A percentile compares a stretch with the other conserved stretches of the same genome.
Evolutionary conservation across 2,888 invertebrate species (phyloP).

Genomic region (Acholoe squamosa): DNA sequence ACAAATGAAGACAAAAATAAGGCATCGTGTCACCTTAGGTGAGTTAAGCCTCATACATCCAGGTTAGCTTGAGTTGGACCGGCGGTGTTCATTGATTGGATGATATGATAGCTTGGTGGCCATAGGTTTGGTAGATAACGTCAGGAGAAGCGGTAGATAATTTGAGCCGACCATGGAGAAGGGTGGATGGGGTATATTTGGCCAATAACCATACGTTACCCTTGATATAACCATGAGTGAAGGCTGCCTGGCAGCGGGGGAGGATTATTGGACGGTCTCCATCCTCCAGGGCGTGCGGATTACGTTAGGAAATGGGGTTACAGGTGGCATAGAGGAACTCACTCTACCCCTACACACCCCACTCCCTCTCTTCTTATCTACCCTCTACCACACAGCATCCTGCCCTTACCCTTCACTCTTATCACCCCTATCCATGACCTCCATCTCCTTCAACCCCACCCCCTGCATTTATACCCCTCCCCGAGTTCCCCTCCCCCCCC

Average conservation of each 20-base stretch:
- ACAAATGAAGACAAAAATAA: too few relatives aligned
- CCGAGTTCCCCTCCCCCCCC: not conserved
- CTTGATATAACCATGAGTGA: conserved; percentile 7
- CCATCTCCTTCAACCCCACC: not conserved
- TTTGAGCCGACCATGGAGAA: not conserved
- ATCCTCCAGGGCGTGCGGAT: not conserved
- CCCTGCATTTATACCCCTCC: too few relatives aligned
- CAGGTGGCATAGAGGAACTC: not conserved
- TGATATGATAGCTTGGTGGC: too few relatives aligned
- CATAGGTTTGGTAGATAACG: too few relatives aligned
- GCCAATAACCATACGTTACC: conserved; percentile 30
- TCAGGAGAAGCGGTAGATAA: not conserved
- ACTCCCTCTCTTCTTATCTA: not conserved
- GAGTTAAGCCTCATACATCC: too few relatives aligned
- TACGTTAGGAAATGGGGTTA: conserved; percentile 29
- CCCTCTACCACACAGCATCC: not conserved
- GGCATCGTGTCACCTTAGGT: too few relatives aligned
- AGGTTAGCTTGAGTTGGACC: too few relatives aligned
- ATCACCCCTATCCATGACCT: not conserved
- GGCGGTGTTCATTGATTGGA: too few relatives aligned
- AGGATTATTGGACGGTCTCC: not conserved
- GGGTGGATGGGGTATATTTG: not conserved
- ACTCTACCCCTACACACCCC: not conserved
- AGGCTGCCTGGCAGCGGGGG: not conserved
- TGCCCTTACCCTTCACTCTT: not conserved